These are phyloP conservation scores for Pseudomyrmex cubaensis DNA, from an alignment of 1,140 invertebrate genomes.

Conservation along the genomic window DNA sequence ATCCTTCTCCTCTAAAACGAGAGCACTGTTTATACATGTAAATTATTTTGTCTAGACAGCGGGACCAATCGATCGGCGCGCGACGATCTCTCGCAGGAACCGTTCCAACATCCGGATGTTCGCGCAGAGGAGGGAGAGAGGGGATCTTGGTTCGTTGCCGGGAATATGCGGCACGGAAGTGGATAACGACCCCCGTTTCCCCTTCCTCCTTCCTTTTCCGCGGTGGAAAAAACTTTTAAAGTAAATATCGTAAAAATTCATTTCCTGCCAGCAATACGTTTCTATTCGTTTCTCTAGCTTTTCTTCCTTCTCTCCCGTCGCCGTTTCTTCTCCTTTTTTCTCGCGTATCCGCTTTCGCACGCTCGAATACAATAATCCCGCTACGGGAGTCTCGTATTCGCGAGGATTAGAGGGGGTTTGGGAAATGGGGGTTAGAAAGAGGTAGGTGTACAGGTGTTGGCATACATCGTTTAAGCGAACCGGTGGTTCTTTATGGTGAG, in stretches of 20 bases:
- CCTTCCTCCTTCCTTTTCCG: background rate
- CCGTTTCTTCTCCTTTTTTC: constrained; percentile 41
- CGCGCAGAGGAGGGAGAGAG: background rate
- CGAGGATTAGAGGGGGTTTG: constrained; percentile 59
- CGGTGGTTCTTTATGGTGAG: constrained; percentile 68
- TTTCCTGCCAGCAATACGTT: constrained; percentile 75
- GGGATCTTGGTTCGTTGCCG: constrained; percentile 60
- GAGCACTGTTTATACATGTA: background rate
- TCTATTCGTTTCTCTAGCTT: constrained; percentile 60
- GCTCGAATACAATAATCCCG: constrained; percentile 71
- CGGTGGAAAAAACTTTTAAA: constrained; percentile 72
- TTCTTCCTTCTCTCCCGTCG: background rate
- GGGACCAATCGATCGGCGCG: constrained; percentile 66
- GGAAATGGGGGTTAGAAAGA: background rate
- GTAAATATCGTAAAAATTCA: constrained; percentile 78
- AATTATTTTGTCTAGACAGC: constrained; percentile 62
- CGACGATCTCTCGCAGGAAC: constrained; percentile 64
- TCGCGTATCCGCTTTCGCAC: constrained; percentile 27
- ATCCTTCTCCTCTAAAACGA: background rate
- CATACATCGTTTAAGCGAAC: constrained; percentile 72
- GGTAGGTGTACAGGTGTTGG: constrained; percentile 65
- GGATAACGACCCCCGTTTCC: constrained; percentile 60
- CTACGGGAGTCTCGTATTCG: constrained; percentile 63
- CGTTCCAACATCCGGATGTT: constrained; percentile 56
- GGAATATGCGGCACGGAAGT: constrained; percentile 67